Base-by-base conservation (phyloP, 2,113 vertebrate species). In the Phyllopteryx taeniolatus region DNA sequence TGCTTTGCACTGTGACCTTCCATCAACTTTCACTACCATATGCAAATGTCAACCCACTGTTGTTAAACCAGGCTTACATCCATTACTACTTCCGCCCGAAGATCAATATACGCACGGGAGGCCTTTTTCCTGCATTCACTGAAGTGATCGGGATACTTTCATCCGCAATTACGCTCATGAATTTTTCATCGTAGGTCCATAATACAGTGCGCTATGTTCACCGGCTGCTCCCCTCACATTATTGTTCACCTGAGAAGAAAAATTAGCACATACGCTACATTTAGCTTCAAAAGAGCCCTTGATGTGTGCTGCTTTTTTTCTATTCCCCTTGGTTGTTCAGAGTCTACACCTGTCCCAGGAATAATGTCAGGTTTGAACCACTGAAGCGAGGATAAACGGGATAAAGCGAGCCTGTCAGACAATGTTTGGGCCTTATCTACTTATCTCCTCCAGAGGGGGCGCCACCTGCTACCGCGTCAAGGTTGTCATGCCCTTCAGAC, bases 391-490 rank as follows among this genome's bases (percentile, higher is more conserved):
- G 67, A 79, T 78, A 80, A 84, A 70, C 72, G 67, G 72, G 71
- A 83, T 54, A 75, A 85, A 79, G 60, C 0, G 60, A 78, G 71
- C 76, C 71, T 66, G 87, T 77, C 80, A 78, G 63, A 79, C 77
- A 79, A 70, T 65, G 78, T 77, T 71, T 49, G 80, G 44, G 79
- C 80, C 76, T 87, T 84, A 84, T 87, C 85, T 78, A 70, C 64
- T 69, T 61, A 39, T 53, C 60, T 74, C 69, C 70, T 70, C 85
- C 79, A 87, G 62, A 81, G 72, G 83, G 84, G 85, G 83, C 75
- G 67, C 79, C 85, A 84, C 84, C 86, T 87, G 85, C 84, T 78
- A 70, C 66, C 22, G 9, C 49, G 10, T 79, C 76, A 88, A 90
- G 87, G 88, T 89, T 68, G n/a, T 7, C 0, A 39, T 44, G 86